These are phyloP conservation scores for Plecturocebus donacophilus DNA, from an alignment of 2,113 vertebrate genomes.

Conservation along the genomic window DNA sequence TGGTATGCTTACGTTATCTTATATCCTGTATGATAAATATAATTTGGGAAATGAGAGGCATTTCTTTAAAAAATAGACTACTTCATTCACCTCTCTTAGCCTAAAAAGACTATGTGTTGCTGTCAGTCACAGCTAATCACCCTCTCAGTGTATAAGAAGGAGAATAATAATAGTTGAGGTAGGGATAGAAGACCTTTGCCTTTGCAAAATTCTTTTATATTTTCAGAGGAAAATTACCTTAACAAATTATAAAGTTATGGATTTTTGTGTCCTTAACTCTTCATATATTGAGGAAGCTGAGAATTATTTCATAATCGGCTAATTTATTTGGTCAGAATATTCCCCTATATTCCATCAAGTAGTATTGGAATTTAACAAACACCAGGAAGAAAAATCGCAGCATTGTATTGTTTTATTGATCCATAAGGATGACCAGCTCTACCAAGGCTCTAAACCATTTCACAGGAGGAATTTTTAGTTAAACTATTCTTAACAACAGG, in stretches of 20 bases:
- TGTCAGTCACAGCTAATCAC: neutral
- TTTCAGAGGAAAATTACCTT: slow-evolving; percentile 6
- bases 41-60: neutral
- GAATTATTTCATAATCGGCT: neutral
- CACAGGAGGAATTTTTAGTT: slow-evolving; percentile 28
- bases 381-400: neutral
- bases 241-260: neutral
- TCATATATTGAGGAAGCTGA: neutral
- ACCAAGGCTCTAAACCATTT: neutral
- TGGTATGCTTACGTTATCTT: neutral
- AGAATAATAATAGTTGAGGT: neutral
- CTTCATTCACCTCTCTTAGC: neutral
- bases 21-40: neutral
- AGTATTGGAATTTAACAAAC: neutral
- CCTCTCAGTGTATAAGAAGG: neutral
- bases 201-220: neutral
- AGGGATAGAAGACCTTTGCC: neutral
- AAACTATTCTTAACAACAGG: neutral
- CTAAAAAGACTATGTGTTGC: neutral
- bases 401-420: slow-evolving; percentile 49
- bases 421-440: neutral
- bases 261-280: neutral
- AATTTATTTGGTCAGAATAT: neutral
- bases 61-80: neutral
- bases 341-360: neutral